A percentile compares a stretch with the other conserved stretches of the same genome.
Conservation (phyloP, 2,113 vertebrate genomes). For the Aix galericulata region DNA sequence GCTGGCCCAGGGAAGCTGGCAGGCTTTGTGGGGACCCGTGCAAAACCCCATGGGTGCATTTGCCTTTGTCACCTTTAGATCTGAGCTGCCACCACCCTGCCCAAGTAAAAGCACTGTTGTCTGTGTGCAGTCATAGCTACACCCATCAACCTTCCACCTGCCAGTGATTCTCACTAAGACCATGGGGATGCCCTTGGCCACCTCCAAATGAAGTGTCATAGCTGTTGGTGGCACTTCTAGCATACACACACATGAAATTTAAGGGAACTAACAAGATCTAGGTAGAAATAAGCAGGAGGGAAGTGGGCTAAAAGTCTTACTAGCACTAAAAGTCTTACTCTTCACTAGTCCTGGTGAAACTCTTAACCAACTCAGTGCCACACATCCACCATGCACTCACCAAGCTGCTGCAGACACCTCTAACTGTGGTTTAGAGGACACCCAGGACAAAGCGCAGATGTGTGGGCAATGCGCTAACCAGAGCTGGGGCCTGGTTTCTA, state of each 20-base stretch:
- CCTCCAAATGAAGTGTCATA: background rate
- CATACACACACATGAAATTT: background rate
- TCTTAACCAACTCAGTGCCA: background rate
- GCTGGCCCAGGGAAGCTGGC: background rate
- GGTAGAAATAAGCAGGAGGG: background rate
- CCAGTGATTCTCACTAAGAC: background rate
- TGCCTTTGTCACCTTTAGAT: background rate
- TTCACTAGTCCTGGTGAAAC: background rate
- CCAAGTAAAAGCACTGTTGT: background rate
- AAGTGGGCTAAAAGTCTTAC: background rate
- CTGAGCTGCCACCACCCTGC: background rate
- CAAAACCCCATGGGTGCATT: background rate
- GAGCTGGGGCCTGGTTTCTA: background rate
- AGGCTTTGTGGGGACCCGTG: background rate
- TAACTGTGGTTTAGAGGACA: background rate
- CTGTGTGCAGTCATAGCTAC: background rate
- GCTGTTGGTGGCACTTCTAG: background rate
- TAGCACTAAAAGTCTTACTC: background rate
- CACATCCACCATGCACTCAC: background rate
- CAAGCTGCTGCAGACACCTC: rapidly evolving
- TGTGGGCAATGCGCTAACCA: background rate
- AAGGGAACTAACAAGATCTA: background rate
- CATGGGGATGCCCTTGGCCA: rapidly evolving
- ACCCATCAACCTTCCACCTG: background rate
- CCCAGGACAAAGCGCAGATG: background rate